Evolutionary conservation across 1,140 invertebrate species (phyloP).

Genomic region (Ectropis grisescens): DNA sequence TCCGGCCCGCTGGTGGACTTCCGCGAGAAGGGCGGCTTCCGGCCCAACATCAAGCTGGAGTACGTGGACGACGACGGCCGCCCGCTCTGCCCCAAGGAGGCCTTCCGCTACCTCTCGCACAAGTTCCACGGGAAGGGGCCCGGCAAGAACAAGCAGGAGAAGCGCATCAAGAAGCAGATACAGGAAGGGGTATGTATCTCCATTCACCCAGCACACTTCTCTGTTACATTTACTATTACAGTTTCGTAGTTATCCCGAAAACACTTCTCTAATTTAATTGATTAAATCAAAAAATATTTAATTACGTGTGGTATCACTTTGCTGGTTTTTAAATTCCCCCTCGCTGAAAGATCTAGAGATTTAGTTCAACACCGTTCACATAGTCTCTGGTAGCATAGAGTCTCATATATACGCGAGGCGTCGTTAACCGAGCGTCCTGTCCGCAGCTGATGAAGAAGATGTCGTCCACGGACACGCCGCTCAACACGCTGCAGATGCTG

Average conservation of each 20-base stretch:
- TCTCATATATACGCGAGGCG: too few relatives aligned
- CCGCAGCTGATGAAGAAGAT: constrained; percentile 95
- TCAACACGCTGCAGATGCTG: constrained; percentile 93
- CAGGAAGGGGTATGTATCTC: constrained; percentile 84
- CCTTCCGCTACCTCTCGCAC: constrained; percentile 95
- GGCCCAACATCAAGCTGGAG: constrained; percentile 96
- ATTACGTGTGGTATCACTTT: too few relatives aligned
- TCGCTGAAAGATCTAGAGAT: too few relatives aligned
- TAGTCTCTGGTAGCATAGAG: too few relatives aligned
- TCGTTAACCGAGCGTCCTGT: too few relatives aligned
- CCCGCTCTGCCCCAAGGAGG: constrained; percentile 94
- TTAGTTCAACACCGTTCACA: too few relatives aligned
- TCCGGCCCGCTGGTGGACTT: constrained; percentile 92
- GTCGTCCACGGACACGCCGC: constrained; percentile 98
- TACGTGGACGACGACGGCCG: constrained; percentile 97
- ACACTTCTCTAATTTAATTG: too few relatives aligned
- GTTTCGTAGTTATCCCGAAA: too few relatives aligned
- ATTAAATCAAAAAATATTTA: too few relatives aligned
- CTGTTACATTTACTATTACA: too few relatives aligned
- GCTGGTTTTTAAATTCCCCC: too few relatives aligned
- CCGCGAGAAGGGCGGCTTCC: constrained; percentile 93
- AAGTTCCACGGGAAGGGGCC: constrained; percentile 99
- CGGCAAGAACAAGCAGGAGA: constrained; percentile 98
- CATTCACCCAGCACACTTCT: too few relatives aligned
- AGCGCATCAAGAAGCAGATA: constrained; percentile 94